A percentile compares a stretch with the other conserved stretches of the same genome.
These are phyloP conservation scores for Octopus sinensis DNA, from an alignment of 1,140 invertebrate genomes.

Conservation along the genomic window DNA sequence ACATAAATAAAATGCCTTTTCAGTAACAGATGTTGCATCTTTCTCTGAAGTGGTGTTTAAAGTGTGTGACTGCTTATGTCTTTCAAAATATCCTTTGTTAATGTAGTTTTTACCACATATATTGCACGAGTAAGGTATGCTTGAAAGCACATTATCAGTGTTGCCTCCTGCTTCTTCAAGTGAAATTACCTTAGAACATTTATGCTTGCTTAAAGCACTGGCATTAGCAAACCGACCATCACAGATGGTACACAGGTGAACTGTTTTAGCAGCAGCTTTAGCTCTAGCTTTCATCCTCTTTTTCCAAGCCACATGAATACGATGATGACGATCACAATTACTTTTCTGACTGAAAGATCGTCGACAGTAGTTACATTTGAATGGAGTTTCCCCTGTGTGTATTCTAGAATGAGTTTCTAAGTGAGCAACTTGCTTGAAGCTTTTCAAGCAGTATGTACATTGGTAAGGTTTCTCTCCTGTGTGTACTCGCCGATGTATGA, in stretches of 20 bases:
- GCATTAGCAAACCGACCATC: neutral
- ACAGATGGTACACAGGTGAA: neutral
- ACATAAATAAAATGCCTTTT: neutral
- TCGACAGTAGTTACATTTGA: conserved; percentile 19
- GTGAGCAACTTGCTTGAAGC: conserved; percentile 10
- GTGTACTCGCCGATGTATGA: conserved; percentile 46
- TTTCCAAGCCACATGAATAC: conserved; percentile 43
- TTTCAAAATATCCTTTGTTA: neutral
- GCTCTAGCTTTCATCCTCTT: neutral
- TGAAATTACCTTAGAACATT: neutral
- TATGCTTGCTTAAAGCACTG: neutral
- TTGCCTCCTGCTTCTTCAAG: neutral
- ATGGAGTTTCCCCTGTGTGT: conserved; percentile 84
- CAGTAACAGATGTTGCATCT: neutral
- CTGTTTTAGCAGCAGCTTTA: neutral
- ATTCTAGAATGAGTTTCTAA: conserved; percentile 30
- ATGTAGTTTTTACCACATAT: neutral
- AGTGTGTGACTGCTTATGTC: neutral
- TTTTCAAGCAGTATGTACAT: conserved; percentile 36
- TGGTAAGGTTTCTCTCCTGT: conserved; percentile 55
- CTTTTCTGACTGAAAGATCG: conserved; percentile 20
- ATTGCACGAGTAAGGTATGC: neutral
- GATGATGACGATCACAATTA: conserved; percentile 57
- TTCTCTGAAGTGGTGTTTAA: neutral
- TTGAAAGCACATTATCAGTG: neutral